Base-by-base conservation (phyloP, 1,140 invertebrate species). In the Micrasema minimum region DNA sequence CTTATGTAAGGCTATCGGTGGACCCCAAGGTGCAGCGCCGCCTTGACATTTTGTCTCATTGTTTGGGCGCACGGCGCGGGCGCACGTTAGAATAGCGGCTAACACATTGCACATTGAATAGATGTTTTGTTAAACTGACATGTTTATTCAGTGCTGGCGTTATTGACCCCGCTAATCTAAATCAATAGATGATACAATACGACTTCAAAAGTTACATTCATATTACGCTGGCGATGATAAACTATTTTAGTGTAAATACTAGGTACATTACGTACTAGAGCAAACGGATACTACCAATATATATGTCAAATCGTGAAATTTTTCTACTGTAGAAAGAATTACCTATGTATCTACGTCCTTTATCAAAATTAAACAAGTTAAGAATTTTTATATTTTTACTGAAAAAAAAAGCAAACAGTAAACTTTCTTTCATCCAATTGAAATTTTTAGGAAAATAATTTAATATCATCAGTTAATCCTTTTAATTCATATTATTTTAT, bases 81-180 rank as follows among this genome's bases (percentile, higher is more conserved):
- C 20, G 9, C 10, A 2, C 37, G 55, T 1, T n/a, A 26, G 55
- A 59, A 59, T 23, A 62, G 59, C 43, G 43, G n/a, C 38, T 16
- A 38, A 41, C 38, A 45, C 59, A 62, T 45, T 45, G 38, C 38
- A 45, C 59, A 62, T 45, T 45, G 38, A 62, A 59, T 45, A 38
- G 12, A 11, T 46, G 45, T 38, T 64, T 64, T 31, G 59, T 46
- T 64, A 46, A 31, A 64, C 41, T 46, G 23, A 31, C 59, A 16
- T 45, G 41, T 64, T 46, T 64, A 64, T 64, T 64, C 43, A 46
- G 20, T 45, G 59, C 43, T 22, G 41, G 59, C 59, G 59, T 23
- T 64, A 64, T 64, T 64, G 59, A 64, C 59, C 59, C 59, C 59
- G 59, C 59, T 64, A 46, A 64, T 45, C 59, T 23, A 64, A 45